Base-by-base conservation (phyloP, 2,797 vertebrate genomes). In the Chanos chanos region DNA sequence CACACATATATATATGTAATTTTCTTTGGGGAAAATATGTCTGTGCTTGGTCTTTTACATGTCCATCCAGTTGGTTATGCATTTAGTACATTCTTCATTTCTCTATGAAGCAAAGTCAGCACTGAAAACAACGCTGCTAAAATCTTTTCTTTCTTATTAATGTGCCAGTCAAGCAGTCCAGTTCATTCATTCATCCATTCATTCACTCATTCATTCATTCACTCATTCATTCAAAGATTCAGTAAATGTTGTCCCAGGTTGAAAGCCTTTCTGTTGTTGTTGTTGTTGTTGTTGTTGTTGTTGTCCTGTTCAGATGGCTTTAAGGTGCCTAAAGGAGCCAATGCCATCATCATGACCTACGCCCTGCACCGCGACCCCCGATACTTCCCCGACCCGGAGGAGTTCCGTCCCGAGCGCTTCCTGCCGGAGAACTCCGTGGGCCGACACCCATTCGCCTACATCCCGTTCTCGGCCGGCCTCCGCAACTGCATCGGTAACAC, bases 391-490 rank as follows among this genome's bases (percentile, higher is more conserved):
- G 81, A 97, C 0, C 94, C 96, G 0, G 92, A 95, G 12, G 89
- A 93, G 73, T 99, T 98, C 80, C 85, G 73, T 4, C 95, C 96
- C 0, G 94, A 98, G 10, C 85, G 94, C 1, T 98, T 99, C 72
- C 70, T 93, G 4, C 84, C 89, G 0, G 91, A 97, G 72, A 99
- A 96, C 22, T 75, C 67, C 0, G 72, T 53, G 7, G 92, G 91
- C 41, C 86, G 94, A 41, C 92, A 92, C 48, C 89, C 94, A 0
- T 98, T 93, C 0, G 83, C 93, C 0, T 98, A 91, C 0, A 71
- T 98, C 64, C 95, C 96, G 39, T 98, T 99, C 75, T 99, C 96
- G 4, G 96, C 96, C 1, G 96, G 96, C 50, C 89, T 92, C 43
- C 91, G 96, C 64, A 99, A 98, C 85, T 98, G 95, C 44, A 95